A percentile compares a stretch with the other conserved stretches of the same genome.
These are phyloP conservation scores for Leptinotarsa peninsularis DNA, from an alignment of 2,888 invertebrate species.

Conservation along the genomic window DNA sequence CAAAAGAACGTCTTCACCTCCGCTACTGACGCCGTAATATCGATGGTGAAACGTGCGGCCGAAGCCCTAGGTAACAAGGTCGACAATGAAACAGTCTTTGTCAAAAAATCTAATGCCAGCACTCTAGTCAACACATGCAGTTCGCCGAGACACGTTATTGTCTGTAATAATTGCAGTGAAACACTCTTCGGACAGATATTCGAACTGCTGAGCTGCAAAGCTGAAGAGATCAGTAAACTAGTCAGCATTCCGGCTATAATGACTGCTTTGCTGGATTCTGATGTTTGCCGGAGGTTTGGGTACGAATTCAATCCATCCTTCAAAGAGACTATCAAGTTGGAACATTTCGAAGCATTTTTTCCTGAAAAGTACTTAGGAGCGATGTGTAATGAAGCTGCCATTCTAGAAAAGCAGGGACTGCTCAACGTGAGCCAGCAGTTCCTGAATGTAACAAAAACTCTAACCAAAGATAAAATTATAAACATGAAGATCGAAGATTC, in stretches of 20 bases:
- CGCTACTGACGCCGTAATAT: slow-evolving; percentile 90
- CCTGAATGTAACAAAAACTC: slow-evolving; percentile 53
- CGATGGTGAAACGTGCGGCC: slow-evolving; percentile 92
- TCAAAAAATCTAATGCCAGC: slow-evolving; percentile 69
- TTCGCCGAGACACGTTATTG: slow-evolving; percentile 80
- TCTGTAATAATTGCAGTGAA: slow-evolving; percentile 81
- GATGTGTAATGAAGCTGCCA: slow-evolving; percentile 81
- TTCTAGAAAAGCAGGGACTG: slow-evolving; percentile 75
- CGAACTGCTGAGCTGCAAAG: slow-evolving; percentile 79
- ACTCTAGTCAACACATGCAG: slow-evolving; percentile 70
- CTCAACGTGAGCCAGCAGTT: slow-evolving; percentile 72
- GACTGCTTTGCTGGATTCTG: slow-evolving; percentile 72
- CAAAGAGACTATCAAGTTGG: slow-evolving; percentile 2
- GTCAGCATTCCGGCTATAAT: slow-evolving; percentile 73
- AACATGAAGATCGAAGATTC: slow-evolving; percentile 35
- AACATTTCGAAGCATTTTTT: slow-evolving; percentile 71
- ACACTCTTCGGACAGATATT: slow-evolving; percentile 77
- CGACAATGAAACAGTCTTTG: slow-evolving; percentile 66
- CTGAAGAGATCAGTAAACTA: slow-evolving; percentile 72
- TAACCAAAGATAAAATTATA: slow-evolving; percentile 47
- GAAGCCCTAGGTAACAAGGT: slow-evolving; percentile 82
- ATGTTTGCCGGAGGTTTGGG: slow-evolving; percentile 73
- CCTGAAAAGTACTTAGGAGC: slow-evolving; percentile 79
- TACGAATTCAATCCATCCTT: slow-evolving; percentile 71
- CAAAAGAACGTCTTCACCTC: slow-evolving; percentile 84